Conservation (phyloP, 1,140 invertebrate species). For the Coelopa frigida region DNA sequence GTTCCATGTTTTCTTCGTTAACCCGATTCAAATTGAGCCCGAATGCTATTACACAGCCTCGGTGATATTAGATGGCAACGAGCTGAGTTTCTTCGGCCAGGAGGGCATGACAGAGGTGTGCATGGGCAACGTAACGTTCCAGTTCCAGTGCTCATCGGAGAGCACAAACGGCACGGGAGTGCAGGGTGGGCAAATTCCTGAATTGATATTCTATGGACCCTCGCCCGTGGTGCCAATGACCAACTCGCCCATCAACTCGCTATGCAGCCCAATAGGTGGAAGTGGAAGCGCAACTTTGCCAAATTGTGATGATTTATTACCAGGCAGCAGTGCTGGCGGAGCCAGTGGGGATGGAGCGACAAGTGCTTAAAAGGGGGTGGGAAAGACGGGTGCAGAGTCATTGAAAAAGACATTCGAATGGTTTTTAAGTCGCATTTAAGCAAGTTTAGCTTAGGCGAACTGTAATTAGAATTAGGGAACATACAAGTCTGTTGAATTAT, state of each 20-base stretch:
- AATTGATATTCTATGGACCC: conserved; percentile 86
- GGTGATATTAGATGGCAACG: conserved; percentile 79
- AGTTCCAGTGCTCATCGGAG: conserved; percentile 90
- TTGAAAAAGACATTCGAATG: conserved; percentile 23
- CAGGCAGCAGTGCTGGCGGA: conserved; percentile 18
- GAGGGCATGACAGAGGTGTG: conserved; percentile 87
- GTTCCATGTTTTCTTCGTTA: conserved; percentile 88
- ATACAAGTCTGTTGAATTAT: conserved; percentile 11
- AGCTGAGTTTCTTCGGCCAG: conserved; percentile 92
- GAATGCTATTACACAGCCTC: conserved; percentile 87
- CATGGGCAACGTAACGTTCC: conserved; percentile 82
- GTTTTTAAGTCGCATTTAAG: conserved; percentile 1
- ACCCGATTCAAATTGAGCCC: conserved; percentile 86
- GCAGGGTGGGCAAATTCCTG: conserved; percentile 89
- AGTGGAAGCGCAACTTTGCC: conserved; percentile 4
- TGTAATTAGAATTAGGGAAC: conserved; percentile 1
- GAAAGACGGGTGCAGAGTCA: neutral
- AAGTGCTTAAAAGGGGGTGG: conserved; percentile 1
- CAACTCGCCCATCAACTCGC: conserved; percentile 36
- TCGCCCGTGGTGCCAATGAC: conserved; percentile 45
- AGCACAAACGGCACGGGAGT: conserved; percentile 91
- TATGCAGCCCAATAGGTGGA: conserved; percentile 31
- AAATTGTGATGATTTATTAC: conserved; percentile 25
- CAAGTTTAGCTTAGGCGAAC: neutral
- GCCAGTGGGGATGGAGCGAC: conserved; percentile 5